Percentiles rank a stretch among this genome's conserved stretches.
phyloP scores from a whole-genome alignment of 2,797 vertebrate species.

The Melanitta fusca region DNA sequence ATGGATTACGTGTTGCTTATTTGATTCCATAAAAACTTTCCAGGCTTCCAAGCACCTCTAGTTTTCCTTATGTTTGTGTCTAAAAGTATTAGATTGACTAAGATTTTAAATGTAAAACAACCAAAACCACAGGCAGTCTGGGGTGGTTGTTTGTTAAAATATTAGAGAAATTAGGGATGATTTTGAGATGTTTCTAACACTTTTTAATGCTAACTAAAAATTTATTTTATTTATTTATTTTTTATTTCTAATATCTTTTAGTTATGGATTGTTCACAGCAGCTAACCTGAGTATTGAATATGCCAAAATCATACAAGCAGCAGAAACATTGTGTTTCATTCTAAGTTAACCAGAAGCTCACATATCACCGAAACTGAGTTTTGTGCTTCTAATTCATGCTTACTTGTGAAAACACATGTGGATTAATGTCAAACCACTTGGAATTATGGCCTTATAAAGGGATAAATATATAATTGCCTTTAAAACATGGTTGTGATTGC shows the following conservation, averaged over 20 bases:
- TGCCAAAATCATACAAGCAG: background rate
- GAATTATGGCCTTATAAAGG: background rate
- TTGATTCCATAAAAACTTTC: background rate
- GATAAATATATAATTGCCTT: background rate
- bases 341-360: background rate
- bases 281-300: background rate
- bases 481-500: background rate
- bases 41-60: background rate
- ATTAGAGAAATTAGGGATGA: background rate
- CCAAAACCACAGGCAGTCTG: background rate
- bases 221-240: too few species aligned
- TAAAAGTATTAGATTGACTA: background rate
- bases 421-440: background rate
- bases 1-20: background rate
- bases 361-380: background rate
- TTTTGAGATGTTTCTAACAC: background rate
- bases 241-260: background rate
- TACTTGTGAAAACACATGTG: background rate
- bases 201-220: background rate
- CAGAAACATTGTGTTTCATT: background rate
- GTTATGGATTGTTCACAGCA: background rate
- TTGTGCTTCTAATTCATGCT: background rate
- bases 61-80: background rate
- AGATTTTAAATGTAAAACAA: background rate
- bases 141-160: background rate